Base-by-base conservation (phyloP, 2,797 vertebrate species). In the Valencia hispanica region DNA sequence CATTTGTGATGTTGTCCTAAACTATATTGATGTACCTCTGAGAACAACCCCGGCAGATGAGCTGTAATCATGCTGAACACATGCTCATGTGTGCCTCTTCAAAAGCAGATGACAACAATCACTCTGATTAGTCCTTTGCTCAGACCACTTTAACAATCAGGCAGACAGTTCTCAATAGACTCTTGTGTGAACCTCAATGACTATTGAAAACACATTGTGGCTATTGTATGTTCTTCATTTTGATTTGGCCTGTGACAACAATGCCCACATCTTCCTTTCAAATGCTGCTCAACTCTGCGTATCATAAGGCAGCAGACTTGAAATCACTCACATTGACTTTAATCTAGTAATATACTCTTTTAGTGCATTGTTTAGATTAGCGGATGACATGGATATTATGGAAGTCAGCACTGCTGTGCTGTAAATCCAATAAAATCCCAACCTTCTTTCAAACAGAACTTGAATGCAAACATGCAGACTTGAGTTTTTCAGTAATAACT, bases 91-190 rank as follows among this genome's bases (percentile, higher is more conserved):
- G 81, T 63, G 81, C 83, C 89, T 89, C 89, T 91, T 88, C 86
- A 92, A 85, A 87, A 86, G 84, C 87, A 91, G 84, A 87, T 84
- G 47, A 87, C 88, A 88, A 87, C 89, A 94, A 93, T 93, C 91
- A 91, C 84, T 89, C 89, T 93, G 91, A 94, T 93, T 92, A 90
- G 82, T 75, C 85, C 87, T 92, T 91, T 89, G 89, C 89, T 92
- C 87, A 87, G 77, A 81, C 84, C 91, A 88, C 93, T 94, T 82
- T 76, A 89, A 91, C 88, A 93, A 94, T 93, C 91, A 93, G 83
- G 85, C 84, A 76, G 81, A 82, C 88, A 83, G 84, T 93, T 89
- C 83, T 91, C 85, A 84, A 82, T 71, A 83, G 79, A 85, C 86
- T 85, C 88, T 87, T 32, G 79, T 90, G 77, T 34, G 68, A 79